These are phyloP conservation scores for Mesoclemmys tuberculata DNA, from an alignment of 2,113 vertebrate species.

Conservation along the genomic window DNA sequence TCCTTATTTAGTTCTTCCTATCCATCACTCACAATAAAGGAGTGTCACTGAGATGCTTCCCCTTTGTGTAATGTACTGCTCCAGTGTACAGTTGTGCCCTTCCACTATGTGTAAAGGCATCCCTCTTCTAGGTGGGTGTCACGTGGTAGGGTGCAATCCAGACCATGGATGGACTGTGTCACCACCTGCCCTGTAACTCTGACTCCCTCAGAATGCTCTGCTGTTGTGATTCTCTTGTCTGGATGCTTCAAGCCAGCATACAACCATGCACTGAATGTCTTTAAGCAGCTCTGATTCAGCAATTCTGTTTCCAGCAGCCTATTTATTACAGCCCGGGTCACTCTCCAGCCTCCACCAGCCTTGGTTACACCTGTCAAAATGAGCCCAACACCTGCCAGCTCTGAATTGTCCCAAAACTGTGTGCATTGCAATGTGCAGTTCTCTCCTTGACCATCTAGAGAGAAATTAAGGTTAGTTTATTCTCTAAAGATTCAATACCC, in stretches of 20 bases:
- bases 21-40: background rate
- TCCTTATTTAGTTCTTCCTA: background rate
- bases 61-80: background rate
- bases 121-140: background rate
- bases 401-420: background rate
- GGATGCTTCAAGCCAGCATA: background rate
- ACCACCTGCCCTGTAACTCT: background rate
- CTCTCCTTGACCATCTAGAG: background rate
- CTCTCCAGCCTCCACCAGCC: background rate
- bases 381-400: background rate
- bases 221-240: background rate
- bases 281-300: background rate
- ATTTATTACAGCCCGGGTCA: background rate
- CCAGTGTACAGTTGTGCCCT: background rate
- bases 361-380: background rate
- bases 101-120: background rate
- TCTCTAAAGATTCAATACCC: background rate
- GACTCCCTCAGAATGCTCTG: background rate
- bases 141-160: background rate
- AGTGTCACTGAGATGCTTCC: background rate
- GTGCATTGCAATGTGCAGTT: background rate
- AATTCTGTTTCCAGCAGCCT: background rate
- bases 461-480: background rate
- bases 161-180: background rate
- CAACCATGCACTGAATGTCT: background rate